Evolutionary conservation across 2,113 vertebrate genomes (phyloP).

Genomic region (Trachemys scripta): DNA sequence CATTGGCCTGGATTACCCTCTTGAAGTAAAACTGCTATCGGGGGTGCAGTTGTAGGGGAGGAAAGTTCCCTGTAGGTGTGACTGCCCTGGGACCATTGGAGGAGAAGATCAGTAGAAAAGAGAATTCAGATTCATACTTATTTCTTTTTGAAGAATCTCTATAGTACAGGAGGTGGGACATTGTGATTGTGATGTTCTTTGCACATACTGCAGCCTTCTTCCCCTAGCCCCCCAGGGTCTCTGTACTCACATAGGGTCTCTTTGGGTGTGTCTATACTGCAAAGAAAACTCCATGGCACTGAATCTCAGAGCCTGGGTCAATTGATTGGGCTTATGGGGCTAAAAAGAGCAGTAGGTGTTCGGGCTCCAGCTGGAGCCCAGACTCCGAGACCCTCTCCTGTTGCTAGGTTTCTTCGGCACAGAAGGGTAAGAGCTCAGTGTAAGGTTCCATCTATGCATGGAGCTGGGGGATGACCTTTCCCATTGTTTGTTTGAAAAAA

Average conservation of each 20-base stretch:
- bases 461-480: neutral
- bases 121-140: neutral
- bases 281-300: no score
- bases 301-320: no score
- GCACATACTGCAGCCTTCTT: neutral
- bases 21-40: neutral
- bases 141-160: neutral
- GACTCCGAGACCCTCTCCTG: no score
- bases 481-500: neutral
- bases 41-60: neutral
- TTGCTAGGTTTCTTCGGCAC: neutral
- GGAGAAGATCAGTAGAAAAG: neutral
- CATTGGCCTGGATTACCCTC: neutral
- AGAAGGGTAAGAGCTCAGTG: neutral
- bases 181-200: neutral
- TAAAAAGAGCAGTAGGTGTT: no score
- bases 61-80: neutral
- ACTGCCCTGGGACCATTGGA: neutral
- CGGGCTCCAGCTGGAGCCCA: no score
- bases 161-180: neutral
- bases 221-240: neutral
- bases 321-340: no score
- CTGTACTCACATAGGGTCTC: neutral
- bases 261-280: neutral
- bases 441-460: no score